Base-by-base conservation (phyloP, 1,140 invertebrate species). In the Saccostrea glomerata region DNA sequence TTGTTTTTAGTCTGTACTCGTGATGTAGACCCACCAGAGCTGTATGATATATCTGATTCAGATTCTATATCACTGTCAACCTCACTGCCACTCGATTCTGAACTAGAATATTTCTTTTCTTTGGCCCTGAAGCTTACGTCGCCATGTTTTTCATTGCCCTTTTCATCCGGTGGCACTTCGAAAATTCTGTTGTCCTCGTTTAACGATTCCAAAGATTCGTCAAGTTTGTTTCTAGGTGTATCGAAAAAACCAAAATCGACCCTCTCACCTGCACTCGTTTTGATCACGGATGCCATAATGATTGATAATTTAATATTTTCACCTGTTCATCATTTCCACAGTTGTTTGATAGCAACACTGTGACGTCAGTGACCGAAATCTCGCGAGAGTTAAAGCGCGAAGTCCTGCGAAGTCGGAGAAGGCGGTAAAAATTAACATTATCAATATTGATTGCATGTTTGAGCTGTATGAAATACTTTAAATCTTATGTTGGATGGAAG, bases 171-270 rank as follows among this genome's bases (percentile, higher is more conserved):
- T 11, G 88, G 85, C 30, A 90, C 86, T 17, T 85, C 84, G 30
- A 87, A 83, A 55, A 82, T 40, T 66, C 54, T 87, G 85, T 70
- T 83, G 54, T 88, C 70, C 82, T 84, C 85, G 82, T 90, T 63
- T 54, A 23, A 77, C 15, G 82, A 83, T 23, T 66, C 15, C 9
- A 85, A 20, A 70, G 85, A 83, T 36, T 55, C 66, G 23, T 87
- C 77, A 82, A 86, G 86, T 20, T 83, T 82, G 47, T 90, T 89
- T 60, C 91, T 87, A 12, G 93, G 92, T 54, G 92, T 91, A 7
- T 92, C 92, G 87, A 93, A 93, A 77, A 93, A 93, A 87, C 93
- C 91, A 89, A 92, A 93, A 85, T 93, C 93, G 25, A 93, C 91
- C 23, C 90, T 85, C 47, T 89, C 89, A 23, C 56, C 63, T 12